phyloP scores from a whole-genome alignment of 2,113 vertebrate genomes.

The Pavo muticus region DNA sequence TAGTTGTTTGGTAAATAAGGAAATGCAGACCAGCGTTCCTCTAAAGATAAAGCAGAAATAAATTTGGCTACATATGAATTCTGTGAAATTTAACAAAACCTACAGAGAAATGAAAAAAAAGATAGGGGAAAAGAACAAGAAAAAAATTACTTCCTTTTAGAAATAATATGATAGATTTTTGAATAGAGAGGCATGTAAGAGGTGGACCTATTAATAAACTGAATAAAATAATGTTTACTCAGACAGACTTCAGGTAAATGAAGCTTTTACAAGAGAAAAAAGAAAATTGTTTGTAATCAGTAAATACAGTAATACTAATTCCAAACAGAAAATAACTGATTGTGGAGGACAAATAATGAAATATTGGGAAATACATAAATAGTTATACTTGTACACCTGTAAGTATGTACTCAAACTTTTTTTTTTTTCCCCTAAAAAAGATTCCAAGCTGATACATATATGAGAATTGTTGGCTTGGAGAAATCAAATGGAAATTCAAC shows the following conservation, averaged over 20 bases:
- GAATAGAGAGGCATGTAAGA: neutral
- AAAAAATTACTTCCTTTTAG: neutral
- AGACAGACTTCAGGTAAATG: neutral
- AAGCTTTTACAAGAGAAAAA: neutral
- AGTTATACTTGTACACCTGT: accelerated
- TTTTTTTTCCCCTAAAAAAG: neutral
- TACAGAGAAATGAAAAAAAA: neutral
- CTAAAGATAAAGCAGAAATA: too few relatives aligned
- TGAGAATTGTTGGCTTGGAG: neutral
- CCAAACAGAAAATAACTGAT: neutral
- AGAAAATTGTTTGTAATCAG: neutral
- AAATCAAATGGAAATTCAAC: neutral
- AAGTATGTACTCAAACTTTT: neutral
- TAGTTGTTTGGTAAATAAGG: neutral
- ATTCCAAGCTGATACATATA: accelerated
- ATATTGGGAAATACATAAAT: neutral
- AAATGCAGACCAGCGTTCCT: neutral
- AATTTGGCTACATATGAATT: neutral
- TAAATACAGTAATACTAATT: neutral
- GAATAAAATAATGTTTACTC: neutral
- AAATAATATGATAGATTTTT: neutral
- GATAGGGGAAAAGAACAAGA: neutral
- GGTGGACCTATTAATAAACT: neutral
- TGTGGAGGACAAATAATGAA: neutral
- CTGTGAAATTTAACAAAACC: neutral